phyloP scores from a whole-genome alignment of 2,888 invertebrate species.

The Nasonovia ribisnigri region DNA sequence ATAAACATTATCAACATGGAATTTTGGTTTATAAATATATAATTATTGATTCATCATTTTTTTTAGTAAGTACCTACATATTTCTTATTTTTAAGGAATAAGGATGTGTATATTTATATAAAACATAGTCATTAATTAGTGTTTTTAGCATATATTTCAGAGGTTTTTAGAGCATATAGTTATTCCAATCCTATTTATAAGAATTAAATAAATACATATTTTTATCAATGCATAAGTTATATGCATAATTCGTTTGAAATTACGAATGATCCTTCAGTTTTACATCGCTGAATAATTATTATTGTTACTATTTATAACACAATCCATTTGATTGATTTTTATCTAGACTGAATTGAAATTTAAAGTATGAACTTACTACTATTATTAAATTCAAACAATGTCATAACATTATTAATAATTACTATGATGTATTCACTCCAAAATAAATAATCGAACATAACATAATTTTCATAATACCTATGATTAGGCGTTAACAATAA shows the following conservation, averaged over 20 bases:
- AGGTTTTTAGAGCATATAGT: too few relatives aligned
- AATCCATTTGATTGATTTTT: not conserved
- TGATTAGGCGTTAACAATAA: not conserved
- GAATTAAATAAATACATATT: not conserved
- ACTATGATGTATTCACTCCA: not conserved
- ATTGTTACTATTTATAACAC: not conserved
- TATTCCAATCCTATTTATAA: not conserved
- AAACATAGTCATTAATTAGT: not conserved
- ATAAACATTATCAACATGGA: not conserved
- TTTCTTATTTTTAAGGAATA: too few relatives aligned
- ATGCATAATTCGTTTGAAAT: not conserved
- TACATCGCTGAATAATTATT: not conserved
- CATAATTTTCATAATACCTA: not conserved
- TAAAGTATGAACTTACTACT: not conserved
- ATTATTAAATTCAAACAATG: not conserved
- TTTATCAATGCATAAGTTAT: not conserved
- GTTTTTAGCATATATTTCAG: not conserved
- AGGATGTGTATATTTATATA: too few relatives aligned
- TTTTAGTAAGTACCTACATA: too few relatives aligned
- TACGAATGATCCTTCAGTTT: not conserved
- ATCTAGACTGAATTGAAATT: not conserved
- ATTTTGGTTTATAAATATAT: too few relatives aligned
- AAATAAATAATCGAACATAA: not conserved
- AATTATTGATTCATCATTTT: too few relatives aligned
- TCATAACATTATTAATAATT: not conserved